Percentiles rank a stretch among this genome's conserved stretches.
These are phyloP conservation scores for Enoplosus armatus DNA, from an alignment of 2,797 vertebrate species.

Conservation along the genomic window DNA sequence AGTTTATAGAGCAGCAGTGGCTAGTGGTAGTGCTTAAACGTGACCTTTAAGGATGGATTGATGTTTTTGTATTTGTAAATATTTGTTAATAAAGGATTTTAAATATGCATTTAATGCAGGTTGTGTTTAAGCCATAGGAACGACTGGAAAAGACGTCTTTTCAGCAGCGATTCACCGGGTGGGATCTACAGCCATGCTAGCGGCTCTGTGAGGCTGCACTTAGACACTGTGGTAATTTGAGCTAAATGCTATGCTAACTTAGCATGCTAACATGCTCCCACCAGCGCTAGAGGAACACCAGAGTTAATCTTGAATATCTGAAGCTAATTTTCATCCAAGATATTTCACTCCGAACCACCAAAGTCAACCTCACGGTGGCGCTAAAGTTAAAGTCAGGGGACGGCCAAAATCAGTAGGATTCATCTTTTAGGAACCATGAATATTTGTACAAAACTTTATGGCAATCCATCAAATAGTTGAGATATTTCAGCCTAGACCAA, in stretches of 20 bases:
- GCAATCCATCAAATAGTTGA: background rate
- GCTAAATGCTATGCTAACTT: background rate
- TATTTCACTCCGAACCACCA: background rate
- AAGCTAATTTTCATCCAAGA: background rate
- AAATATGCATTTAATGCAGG: background rate
- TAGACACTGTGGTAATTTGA: background rate
- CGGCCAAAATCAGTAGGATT: background rate
- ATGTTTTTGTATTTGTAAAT: background rate
- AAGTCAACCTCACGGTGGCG: background rate
- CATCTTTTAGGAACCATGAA: background rate
- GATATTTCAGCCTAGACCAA: background rate
- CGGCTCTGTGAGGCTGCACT: background rate
- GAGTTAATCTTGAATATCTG: background rate
- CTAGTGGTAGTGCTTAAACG: background rate
- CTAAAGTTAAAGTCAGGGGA: background rate
- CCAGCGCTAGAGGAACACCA: no score
- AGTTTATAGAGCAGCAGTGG: background rate
- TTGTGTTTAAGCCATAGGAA: background rate
- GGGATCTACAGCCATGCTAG: background rate
- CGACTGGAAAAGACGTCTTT: background rate
- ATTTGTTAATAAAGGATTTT: background rate
- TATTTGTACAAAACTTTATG: background rate
- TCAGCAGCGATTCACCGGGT: no score
- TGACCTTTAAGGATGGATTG: background rate
- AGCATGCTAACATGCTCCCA: background rate